phyloP scores from a whole-genome alignment of 2,113 vertebrate species.

The Hippocampus guttulatus region DNA sequence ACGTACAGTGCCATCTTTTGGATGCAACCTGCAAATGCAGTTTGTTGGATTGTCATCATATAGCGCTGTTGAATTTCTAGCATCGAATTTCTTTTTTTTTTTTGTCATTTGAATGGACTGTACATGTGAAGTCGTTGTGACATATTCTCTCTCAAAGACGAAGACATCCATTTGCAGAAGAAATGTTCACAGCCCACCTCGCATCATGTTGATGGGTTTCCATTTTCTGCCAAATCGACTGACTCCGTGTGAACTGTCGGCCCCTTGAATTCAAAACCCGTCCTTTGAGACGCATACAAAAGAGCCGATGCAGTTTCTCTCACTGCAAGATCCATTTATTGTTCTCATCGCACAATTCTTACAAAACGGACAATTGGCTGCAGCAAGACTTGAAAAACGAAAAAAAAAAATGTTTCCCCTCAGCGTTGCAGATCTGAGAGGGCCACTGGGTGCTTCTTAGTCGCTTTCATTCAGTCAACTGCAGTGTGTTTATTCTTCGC shows the following conservation, averaged over 20 bases:
- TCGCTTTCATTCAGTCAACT: conserved; percentile 35
- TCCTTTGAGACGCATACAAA: neutral
- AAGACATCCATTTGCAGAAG: too few species aligned
- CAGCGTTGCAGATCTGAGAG: conserved; percentile 46
- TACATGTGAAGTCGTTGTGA: neutral
- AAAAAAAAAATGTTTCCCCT: conserved; percentile 30
- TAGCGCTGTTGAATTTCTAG: neutral
- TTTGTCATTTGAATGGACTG: neutral
- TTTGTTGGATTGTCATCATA: neutral
- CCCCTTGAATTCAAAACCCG: neutral
- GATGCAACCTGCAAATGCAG: conserved; percentile 34
- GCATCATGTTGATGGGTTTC: too few species aligned
- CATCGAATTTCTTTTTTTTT: neutral
- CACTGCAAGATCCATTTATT: conserved; percentile 72
- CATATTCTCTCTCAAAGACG: too few species aligned
- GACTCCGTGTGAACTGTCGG: too few species aligned
- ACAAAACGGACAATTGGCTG: conserved; percentile 64
- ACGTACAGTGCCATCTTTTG: conserved; percentile 56
- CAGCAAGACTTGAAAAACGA: conserved; percentile 46
- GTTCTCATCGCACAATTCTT: conserved; percentile 68
- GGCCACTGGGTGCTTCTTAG: conserved; percentile 36
- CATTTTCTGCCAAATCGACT: too few species aligned
- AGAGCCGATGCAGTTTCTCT: conserved; percentile 20
- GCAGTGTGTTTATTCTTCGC: conserved; percentile 27
- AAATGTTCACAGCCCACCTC: too few species aligned